Conservation (phyloP, 2,113 vertebrate genomes). For the Stegastes partitus region DNA sequence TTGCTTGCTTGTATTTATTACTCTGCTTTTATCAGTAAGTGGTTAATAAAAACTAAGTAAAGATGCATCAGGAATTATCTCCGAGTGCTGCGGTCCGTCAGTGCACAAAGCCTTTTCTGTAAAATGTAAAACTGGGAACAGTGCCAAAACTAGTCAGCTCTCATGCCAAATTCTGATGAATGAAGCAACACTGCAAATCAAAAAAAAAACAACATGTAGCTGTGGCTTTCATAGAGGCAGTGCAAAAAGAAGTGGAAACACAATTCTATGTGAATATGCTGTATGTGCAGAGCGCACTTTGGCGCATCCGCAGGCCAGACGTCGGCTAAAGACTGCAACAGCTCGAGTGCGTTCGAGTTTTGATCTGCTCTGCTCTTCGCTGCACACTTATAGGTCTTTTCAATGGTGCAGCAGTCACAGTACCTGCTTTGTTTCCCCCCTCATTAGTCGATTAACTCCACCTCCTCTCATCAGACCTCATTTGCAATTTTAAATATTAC, state of each 20-base stretch:
- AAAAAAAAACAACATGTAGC: constrained; percentile 36
- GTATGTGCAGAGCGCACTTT: constrained; percentile 22
- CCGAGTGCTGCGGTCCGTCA: constrained; percentile 64
- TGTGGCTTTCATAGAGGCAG: constrained; percentile 18
- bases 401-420: constrained; percentile 32
- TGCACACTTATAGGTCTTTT: constrained; percentile 32
- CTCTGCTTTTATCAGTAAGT: constrained; percentile 57
- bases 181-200: constrained; percentile 41
- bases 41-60: constrained; percentile 44
- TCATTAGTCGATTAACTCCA: constrained; percentile 39
- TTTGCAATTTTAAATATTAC: constrained; percentile 49
- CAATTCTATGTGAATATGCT: constrained; percentile 1
- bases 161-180: constrained; percentile 64
- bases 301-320: constrained; percentile 13
- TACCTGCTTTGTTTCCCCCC: not conserved
- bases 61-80: constrained; percentile 50
- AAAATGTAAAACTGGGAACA: constrained; percentile 48
- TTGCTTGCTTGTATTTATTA: constrained; percentile 66
- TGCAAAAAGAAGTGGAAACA: constrained; percentile 24
- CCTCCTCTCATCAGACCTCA: constrained; percentile 47
- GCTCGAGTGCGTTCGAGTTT: constrained; percentile 57
- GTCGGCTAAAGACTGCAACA: constrained; percentile 22
- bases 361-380: constrained; percentile 36
- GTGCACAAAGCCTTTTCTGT: constrained; percentile 53
- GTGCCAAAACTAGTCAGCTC: constrained; percentile 71